Evolutionary conservation across 1,140 invertebrate genomes (phyloP).

Genomic region (Mactra quadrangularis): DNA sequence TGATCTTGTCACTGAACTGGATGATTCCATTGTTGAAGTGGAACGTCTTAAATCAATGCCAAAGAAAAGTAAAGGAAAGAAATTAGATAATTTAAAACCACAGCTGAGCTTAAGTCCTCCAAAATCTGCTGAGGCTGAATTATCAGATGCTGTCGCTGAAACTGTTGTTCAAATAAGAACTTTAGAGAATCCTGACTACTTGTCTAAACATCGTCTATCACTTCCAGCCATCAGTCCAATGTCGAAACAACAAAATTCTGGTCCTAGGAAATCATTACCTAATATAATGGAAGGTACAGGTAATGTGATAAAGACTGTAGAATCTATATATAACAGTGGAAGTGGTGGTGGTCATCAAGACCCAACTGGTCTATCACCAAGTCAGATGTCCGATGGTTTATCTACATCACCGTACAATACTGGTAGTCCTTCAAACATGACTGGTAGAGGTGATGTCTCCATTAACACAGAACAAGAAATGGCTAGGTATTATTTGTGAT

Average conservation of each 20-base stretch:
- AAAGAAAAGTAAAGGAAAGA: slow-evolving; percentile 54
- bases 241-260: background rate
- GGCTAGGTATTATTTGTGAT: too few species aligned
- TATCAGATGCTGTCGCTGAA: slow-evolving; percentile 67
- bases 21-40: background rate
- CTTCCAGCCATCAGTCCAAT: slow-evolving; percentile 25
- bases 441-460: slow-evolving; percentile 2
- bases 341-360: background rate
- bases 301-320: too few species aligned
- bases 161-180: slow-evolving; percentile 46
- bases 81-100: slow-evolving; percentile 42
- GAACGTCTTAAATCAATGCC: background rate
- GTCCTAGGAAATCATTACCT: slow-evolving; percentile 28
- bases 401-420: too few species aligned
- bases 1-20: background rate
- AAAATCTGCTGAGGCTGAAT: slow-evolving; percentile 58
- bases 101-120: slow-evolving; percentile 56
- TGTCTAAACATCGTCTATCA: slow-evolving; percentile 59
- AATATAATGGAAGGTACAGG: slow-evolving; percentile 18
- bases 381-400: too few species aligned
- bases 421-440: background rate
- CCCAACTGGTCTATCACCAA: too few species aligned
- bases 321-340: slow-evolving; percentile 10
- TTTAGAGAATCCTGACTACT: slow-evolving; percentile 41
- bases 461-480: background rate